Evolutionary conservation across 2,113 vertebrate genomes (phyloP).

Genomic region (Ptyas mucosa): DNA sequence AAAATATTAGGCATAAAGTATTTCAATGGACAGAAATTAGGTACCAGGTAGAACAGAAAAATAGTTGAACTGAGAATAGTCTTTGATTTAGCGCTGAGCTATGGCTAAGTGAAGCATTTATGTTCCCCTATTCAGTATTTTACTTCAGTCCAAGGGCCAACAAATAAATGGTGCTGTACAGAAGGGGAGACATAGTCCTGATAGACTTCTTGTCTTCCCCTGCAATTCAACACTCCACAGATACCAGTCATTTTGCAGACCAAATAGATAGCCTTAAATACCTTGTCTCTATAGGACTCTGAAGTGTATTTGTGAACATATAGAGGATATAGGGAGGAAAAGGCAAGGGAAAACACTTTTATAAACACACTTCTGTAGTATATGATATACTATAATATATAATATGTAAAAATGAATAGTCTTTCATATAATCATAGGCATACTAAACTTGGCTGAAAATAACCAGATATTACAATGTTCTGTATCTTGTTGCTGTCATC

Average conservation of each 20-base stretch:
- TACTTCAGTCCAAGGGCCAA: neutral
- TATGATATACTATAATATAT: neutral
- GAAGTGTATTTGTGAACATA: neutral
- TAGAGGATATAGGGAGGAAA: neutral
- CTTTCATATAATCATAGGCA: neutral
- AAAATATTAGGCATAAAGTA: neutral
- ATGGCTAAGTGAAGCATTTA: neutral
- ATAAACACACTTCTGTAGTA: neutral
- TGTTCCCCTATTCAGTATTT: neutral
- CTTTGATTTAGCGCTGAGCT: neutral
- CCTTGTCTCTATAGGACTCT: neutral
- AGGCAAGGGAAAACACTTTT: neutral
- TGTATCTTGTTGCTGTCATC: neutral
- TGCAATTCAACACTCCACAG: neutral
- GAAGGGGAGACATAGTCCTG: neutral
- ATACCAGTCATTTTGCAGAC: neutral
- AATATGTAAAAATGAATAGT: neutral
- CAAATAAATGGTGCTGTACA: neutral
- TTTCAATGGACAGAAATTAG: neutral
- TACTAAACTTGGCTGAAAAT: neutral
- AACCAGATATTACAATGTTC: neutral
- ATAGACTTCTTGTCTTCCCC: neutral
- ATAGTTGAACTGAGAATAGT: neutral
- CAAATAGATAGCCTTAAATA: neutral
- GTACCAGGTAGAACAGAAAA: neutral